A percentile compares a stretch with the other conserved stretches of the same genome.
Conservation (phyloP, 2,797 vertebrate genomes). For the Phoeniculus purpureus region DNA sequence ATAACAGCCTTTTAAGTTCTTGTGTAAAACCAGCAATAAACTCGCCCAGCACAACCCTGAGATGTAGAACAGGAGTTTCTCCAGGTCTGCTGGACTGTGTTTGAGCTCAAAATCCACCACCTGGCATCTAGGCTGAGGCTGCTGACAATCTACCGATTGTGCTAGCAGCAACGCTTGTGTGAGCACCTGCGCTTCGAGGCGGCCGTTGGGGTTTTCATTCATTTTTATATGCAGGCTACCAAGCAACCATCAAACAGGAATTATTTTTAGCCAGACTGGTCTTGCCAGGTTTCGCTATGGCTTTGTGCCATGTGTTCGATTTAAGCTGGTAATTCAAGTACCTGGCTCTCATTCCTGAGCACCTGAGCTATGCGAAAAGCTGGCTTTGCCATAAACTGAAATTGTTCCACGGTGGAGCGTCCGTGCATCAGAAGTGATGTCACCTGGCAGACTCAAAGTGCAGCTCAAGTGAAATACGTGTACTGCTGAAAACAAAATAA, state of each 20-base stretch:
- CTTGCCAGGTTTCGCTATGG: constrained; percentile 29
- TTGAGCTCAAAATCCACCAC: background rate
- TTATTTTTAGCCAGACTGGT: constrained; percentile 14
- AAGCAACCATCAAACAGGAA: background rate
- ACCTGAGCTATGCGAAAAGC: constrained; percentile 58
- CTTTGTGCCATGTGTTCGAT: background rate
- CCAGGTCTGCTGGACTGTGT: background rate
- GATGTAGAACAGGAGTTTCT: background rate
- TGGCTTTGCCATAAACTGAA: constrained; percentile 69
- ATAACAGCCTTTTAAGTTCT: background rate
- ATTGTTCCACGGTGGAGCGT: background rate
- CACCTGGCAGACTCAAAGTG: constrained; percentile 74
- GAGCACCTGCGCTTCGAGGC: constrained; percentile 12
- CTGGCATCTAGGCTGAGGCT: background rate
- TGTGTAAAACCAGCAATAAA: background rate
- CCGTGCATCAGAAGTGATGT: constrained; percentile 67
- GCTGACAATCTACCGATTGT: constrained; percentile 8
- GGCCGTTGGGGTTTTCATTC: background rate
- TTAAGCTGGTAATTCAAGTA: constrained; percentile 26
- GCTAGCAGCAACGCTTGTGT: background rate
- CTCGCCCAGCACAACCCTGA: background rate
- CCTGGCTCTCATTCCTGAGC: background rate
- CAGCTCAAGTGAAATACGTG: constrained; percentile 70
- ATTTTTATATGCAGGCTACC: constrained; percentile 4
- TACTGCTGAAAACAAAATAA: constrained; percentile 73